Base-by-base conservation (phyloP, 2,113 vertebrate species). In the Scytalopus superciliaris region DNA sequence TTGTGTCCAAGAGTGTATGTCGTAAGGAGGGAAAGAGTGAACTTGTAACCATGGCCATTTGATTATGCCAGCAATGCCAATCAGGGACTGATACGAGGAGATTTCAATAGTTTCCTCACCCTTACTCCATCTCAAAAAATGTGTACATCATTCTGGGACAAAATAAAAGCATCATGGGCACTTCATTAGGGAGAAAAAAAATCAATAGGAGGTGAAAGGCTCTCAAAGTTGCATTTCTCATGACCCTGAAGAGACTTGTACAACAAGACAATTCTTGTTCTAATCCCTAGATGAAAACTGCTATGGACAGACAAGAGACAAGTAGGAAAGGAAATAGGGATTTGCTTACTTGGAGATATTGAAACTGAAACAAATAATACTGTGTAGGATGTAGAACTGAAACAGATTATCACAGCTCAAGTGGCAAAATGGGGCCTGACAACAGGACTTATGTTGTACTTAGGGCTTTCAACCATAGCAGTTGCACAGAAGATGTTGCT, bases 221-320 rank as follows among this genome's bases (percentile, higher is more conserved):
- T 78, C 23, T 85, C 49, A 35, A 16, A 44, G 19, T 42, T 28
- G 15, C 11, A 37, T 2, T 55, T 76, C 27, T 33, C 0, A 0
- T 24, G 40, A 6, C 11, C 8, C 23, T 40, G 31, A 75, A 17
- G 30, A 63, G 4, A 39, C 4, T 24, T 28, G 12, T 14, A 22
- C 7, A 17, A 28, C 47, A 15, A 47, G 12, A 72, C 8, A 59
- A 87, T 39, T 79, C 14, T 3, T 3, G 73, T 80, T 56, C 37
- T 25, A 56, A 23, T 7, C 13, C 47, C 40, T 53, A 39, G 9
- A 33, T 72, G 27, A 68, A 89, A 83, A 87, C 21, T 66, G 14
- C 12, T 73, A 12, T 4, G 18, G 45, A 56, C 40, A 84, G 45
- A 59, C 0, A 4, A 67, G 67, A 63, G 18, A 50, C 0, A 1